A percentile compares a stretch with the other conserved stretches of the same genome.
These are phyloP conservation scores for Cephus cinctus DNA, from an alignment of 1,140 invertebrate species.

Conservation along the genomic window DNA sequence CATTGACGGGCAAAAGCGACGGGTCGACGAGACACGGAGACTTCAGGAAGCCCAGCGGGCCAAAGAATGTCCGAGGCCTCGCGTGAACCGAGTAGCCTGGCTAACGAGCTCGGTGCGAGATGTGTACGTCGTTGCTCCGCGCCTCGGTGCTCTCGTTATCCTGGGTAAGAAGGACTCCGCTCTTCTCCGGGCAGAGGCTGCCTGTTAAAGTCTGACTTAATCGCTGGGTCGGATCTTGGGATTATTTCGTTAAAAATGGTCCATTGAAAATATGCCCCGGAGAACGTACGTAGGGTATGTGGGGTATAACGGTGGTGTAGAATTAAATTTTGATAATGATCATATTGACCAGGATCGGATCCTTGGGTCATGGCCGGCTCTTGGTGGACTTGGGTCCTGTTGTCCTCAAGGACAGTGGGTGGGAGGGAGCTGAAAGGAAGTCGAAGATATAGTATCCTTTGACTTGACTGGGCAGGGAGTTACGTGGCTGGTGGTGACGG, in stretches of 20 bases:
- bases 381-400: too few species aligned
- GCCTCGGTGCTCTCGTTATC: constrained; percentile 38
- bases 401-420: too few species aligned
- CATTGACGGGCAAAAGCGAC: not conserved
- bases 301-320: too few species aligned
- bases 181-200: not conserved
- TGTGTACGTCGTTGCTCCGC: constrained; percentile 27
- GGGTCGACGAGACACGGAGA: constrained; percentile 12
- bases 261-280: constrained; percentile 1
- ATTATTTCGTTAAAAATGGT: constrained; percentile 15
- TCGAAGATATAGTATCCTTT: too few species aligned
- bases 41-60: not conserved
- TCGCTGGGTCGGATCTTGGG: constrained; percentile 33
- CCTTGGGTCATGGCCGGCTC: too few species aligned
- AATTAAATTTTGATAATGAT: too few species aligned
- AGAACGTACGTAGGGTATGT: too few species aligned
- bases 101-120: constrained; percentile 37
- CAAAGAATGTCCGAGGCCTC: constrained; percentile 21
- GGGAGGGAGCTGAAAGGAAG: too few species aligned
- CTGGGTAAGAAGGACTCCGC: constrained; percentile 6
- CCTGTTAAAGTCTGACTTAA: constrained; percentile 37
- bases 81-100: constrained; percentile 38
- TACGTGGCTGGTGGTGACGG: too few species aligned
- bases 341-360: too few species aligned
- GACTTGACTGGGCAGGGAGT: too few species aligned